Percentiles rank a stretch among this genome's conserved stretches.
phyloP scores from a whole-genome alignment of 2,888 invertebrate genomes.

The Punctoribates punctum region DNA sequence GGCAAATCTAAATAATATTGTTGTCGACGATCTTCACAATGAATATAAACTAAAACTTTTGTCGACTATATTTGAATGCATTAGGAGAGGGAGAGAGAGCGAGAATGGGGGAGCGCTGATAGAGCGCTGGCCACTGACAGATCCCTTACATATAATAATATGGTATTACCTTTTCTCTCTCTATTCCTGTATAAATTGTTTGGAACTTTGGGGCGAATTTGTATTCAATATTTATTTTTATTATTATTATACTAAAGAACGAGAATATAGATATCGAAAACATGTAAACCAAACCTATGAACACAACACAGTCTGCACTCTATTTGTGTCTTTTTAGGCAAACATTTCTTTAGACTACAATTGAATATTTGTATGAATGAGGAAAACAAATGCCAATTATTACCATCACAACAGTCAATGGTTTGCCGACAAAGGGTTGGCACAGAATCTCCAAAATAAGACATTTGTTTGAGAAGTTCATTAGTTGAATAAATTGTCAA shows the following conservation, averaged over 20 bases:
- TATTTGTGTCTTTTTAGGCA: not conserved
- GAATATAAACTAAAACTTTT: slow-evolving; percentile 22
- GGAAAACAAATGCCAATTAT: not conserved
- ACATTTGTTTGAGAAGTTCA: not conserved
- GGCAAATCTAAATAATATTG: slow-evolving; percentile 31
- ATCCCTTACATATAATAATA: slow-evolving; percentile 29
- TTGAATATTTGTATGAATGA: not conserved
- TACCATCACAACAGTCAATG: not conserved
- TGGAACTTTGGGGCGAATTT: slow-evolving; percentile 28
- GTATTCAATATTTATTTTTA: slow-evolving; percentile 34
- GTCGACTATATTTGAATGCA: not conserved
- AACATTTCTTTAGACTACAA: not conserved
- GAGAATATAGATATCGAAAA: not conserved
- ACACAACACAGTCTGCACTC: slow-evolving; percentile 1
- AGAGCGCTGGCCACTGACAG: not conserved
- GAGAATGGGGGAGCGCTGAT: not conserved
- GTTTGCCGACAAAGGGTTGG: not conserved
- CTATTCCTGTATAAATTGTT: slow-evolving; percentile 16
- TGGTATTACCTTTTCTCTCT: slow-evolving; percentile 6
- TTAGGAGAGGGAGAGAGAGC: not conserved
- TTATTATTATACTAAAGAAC: not conserved
- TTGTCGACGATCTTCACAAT: slow-evolving; percentile 17
- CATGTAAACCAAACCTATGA: slow-evolving; percentile 18
- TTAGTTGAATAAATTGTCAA: not conserved
- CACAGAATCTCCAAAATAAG: not conserved